phyloP scores from a whole-genome alignment of 1,140 invertebrate species.

The Scaptomyza pallida region DNA sequence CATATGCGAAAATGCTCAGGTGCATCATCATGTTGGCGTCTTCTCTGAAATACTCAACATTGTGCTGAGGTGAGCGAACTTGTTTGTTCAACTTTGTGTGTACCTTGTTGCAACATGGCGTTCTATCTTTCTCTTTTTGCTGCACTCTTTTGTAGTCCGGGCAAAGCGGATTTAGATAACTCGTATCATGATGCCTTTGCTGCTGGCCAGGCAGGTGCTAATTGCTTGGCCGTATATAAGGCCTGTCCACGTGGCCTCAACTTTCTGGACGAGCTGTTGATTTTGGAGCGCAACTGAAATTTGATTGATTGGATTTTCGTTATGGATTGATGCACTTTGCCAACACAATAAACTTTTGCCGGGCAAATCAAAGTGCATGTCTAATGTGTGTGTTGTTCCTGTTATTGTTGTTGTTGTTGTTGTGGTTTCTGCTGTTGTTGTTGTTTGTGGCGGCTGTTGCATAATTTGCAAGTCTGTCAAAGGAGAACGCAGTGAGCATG shows the following conservation, averaged over 20 bases:
- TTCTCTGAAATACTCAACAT: slow-evolving; percentile 77
- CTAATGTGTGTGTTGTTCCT: slow-evolving; percentile 69
- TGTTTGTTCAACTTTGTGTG: not conserved
- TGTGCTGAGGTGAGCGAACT: slow-evolving; percentile 68
- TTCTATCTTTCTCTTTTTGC: too few species aligned
- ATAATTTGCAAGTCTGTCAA: slow-evolving; percentile 71
- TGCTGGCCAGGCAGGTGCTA: slow-evolving; percentile 67
- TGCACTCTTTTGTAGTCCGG: slow-evolving; percentile 57
- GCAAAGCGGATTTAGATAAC: slow-evolving; percentile 67
- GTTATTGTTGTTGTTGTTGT: slow-evolving; percentile 45
- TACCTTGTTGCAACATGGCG: too few species aligned
- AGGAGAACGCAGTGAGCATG: slow-evolving; percentile 23
- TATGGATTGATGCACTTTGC: slow-evolving; percentile 27
- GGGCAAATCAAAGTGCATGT: slow-evolving; percentile 72
- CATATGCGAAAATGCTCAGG: slow-evolving; percentile 81
- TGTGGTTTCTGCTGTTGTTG: slow-evolving; percentile 52
- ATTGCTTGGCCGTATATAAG: slow-evolving; percentile 62
- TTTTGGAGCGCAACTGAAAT: slow-evolving; percentile 37
- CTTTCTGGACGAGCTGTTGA: slow-evolving; percentile 53
- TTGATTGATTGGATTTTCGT: slow-evolving; percentile 61
- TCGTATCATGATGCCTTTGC: slow-evolving; percentile 65
- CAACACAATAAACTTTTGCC: slow-evolving; percentile 69
- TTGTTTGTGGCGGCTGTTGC: slow-evolving; percentile 59
- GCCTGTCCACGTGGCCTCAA: slow-evolving; percentile 65
- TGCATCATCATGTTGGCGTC: slow-evolving; percentile 75